Base-by-base conservation (phyloP, 2,888 invertebrate species). In the Abscondita cerata region DNA sequence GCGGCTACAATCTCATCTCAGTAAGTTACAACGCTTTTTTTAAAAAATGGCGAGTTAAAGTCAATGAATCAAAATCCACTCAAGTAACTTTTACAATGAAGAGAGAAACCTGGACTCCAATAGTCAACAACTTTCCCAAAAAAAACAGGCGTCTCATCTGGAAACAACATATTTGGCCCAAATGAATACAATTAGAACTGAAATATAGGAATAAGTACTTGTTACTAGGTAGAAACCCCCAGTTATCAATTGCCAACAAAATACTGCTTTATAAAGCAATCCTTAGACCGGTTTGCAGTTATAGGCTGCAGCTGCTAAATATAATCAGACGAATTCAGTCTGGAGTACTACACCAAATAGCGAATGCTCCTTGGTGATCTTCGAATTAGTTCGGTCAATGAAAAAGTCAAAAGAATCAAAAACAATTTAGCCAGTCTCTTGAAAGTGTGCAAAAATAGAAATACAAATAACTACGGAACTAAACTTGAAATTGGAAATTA, bases 191-290 rank as follows among this genome's bases (percentile, higher is more conserved):
- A 15, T 48, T 50, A 12, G 51, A 41, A 2, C 18, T 57, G 2
- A 57, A 57, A 51, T 18, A 36, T 12, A 38, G 9, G 4, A 5
- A 57, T 51, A 34, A 25, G 25, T 57, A 57, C 25, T 57, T 48
- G 38, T 13, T 57, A 6, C 9, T 57, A 8, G 50, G 51, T 36
- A 38, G 41, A 20, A 36, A 57, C 6, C 18, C 51, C 2, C 13
- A 51, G 25, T 44, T 57, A 1, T 36, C 36, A 13, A n/a, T 16
- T 5, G 40, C 25, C 13, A 36, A 57, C 16, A 57, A 51, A 40
- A 8, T 52, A 9, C 33, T 51, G 6, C 44, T 59, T 31, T 53
- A 59, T 34, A 59, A 59, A 33, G 2, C 52, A 13, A 44, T 46
- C 1, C 11, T 59, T 12, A 41, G 38, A 8, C 53, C 46, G 6